phyloP scores from a whole-genome alignment of 2,113 vertebrate genomes.

The Semnornis frantzii region DNA sequence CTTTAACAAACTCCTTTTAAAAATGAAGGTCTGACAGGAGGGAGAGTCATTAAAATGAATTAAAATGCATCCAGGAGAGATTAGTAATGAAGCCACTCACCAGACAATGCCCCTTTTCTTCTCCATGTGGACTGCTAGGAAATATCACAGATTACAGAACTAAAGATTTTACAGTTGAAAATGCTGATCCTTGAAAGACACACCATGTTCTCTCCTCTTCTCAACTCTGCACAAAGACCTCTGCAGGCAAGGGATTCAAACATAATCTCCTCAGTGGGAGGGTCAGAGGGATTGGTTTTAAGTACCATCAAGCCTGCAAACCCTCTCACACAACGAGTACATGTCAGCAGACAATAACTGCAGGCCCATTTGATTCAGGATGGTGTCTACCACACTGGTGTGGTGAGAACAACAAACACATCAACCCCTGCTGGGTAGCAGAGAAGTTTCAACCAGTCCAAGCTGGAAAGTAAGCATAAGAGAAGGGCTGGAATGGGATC shows the following conservation, averaged over 20 bases:
- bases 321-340: not conserved
- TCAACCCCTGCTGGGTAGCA: not conserved
- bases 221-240: not conserved
- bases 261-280: not conserved
- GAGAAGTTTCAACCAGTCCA: not conserved
- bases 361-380: not conserved
- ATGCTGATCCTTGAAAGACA: conserved; percentile 47
- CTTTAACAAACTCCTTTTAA: conserved; percentile 69
- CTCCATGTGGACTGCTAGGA: conserved; percentile 28
- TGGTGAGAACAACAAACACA: not conserved
- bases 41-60: conserved; percentile 79
- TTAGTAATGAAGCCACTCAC: conserved; percentile 75
- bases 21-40: conserved; percentile 72
- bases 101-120: conserved; percentile 77
- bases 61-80: conserved; percentile 76
- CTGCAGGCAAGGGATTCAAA: not conserved
- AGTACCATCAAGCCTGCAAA: not conserved
- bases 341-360: not conserved
- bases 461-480: not conserved
- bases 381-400: not conserved
- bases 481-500: not conserved
- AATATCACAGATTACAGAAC: conserved; percentile 70
- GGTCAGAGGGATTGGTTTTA: not conserved
- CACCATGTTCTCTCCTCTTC: not conserved
- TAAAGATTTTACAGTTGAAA: conserved; percentile 57